These are phyloP conservation scores for Philhelius pedissequus DNA, from an alignment of 2,888 invertebrate genomes.

Conservation along the genomic window DNA sequence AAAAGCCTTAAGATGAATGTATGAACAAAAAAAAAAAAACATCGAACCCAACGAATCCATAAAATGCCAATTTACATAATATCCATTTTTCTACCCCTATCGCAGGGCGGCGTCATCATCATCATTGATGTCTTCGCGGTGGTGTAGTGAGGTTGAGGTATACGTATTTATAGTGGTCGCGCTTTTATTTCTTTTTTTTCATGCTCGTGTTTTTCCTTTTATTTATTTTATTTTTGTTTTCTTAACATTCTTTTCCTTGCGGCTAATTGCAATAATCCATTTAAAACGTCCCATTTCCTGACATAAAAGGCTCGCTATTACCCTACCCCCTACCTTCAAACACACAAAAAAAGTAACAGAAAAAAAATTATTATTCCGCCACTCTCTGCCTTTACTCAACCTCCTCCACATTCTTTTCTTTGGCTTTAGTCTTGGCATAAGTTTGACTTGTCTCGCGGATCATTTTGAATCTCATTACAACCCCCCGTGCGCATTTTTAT, in stretches of 20 bases:
- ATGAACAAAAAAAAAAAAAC: background rate
- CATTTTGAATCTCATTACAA: slow-evolving; percentile 68
- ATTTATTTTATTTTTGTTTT: background rate
- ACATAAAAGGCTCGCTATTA: slow-evolving; percentile 63
- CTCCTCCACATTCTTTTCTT: background rate
- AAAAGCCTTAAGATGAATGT: slow-evolving; percentile 34
- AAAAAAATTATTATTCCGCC: background rate
- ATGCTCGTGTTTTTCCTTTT: slow-evolving; percentile 2
- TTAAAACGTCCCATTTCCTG: slow-evolving; percentile 75
- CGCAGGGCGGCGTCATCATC: slow-evolving; percentile 22
- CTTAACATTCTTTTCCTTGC: slow-evolving; percentile 65
- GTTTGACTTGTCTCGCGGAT: slow-evolving; percentile 65
- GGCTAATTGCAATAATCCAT: slow-evolving; percentile 79
- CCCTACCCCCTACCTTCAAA: too few relatives aligned
- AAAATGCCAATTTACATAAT: slow-evolving; percentile 67
- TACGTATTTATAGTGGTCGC: background rate
- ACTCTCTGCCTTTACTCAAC: background rate
- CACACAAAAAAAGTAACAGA: background rate
- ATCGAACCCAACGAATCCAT: slow-evolving; percentile 53
- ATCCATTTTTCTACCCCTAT: slow-evolving; percentile 65
- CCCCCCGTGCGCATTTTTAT: slow-evolving; percentile 62
- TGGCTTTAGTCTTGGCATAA: background rate
- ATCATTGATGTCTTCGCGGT: slow-evolving; percentile 1
- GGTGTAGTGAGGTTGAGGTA: background rate
- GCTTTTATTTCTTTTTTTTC: slow-evolving; percentile 27